Evolutionary conservation across 2,797 vertebrate species (phyloP).

Genomic region (Lutjanus campechanus): DNA sequence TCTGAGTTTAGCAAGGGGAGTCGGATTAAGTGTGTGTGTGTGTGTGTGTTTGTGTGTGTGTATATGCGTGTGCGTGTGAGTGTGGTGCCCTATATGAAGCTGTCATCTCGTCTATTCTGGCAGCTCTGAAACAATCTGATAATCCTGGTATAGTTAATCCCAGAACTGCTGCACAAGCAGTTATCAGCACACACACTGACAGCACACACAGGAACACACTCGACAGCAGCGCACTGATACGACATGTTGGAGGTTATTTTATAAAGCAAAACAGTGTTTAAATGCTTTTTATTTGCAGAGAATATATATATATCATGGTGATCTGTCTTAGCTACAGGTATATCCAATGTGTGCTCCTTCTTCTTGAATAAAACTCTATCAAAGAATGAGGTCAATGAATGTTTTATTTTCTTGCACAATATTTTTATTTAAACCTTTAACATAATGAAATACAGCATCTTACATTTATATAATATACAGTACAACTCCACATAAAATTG

Average conservation of each 20-base stretch:
- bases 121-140: slow-evolving; percentile 83
- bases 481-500: too few species aligned
- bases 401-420: slow-evolving; percentile 49
- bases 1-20: slow-evolving; percentile 53
- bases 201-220: slow-evolving; percentile 48
- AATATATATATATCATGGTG: slow-evolving; percentile 15
- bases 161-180: slow-evolving; percentile 80
- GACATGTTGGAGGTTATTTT: slow-evolving; percentile 32
- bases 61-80: slow-evolving; percentile 39
- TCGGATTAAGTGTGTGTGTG: slow-evolving; percentile 63
- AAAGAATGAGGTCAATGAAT: slow-evolving; percentile 58
- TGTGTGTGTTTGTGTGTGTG: slow-evolving; percentile 5
- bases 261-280: slow-evolving; percentile 31
- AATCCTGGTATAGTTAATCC: slow-evolving; percentile 84
- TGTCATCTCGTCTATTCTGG: slow-evolving; percentile 77
- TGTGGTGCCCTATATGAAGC: slow-evolving; percentile 77
- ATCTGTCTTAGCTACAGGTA: slow-evolving; percentile 49
- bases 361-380: slow-evolving; percentile 71
- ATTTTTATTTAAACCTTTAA: too few species aligned
- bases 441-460: too few species aligned
- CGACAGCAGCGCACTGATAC: slow-evolving; percentile 31
- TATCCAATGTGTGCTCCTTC: slow-evolving; percentile 56
- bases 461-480: too few species aligned
- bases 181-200: slow-evolving; percentile 43
- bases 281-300: slow-evolving; percentile 55